Evolutionary conservation across 2,888 invertebrate genomes (phyloP).

Genomic region (Metalampra italica): DNA sequence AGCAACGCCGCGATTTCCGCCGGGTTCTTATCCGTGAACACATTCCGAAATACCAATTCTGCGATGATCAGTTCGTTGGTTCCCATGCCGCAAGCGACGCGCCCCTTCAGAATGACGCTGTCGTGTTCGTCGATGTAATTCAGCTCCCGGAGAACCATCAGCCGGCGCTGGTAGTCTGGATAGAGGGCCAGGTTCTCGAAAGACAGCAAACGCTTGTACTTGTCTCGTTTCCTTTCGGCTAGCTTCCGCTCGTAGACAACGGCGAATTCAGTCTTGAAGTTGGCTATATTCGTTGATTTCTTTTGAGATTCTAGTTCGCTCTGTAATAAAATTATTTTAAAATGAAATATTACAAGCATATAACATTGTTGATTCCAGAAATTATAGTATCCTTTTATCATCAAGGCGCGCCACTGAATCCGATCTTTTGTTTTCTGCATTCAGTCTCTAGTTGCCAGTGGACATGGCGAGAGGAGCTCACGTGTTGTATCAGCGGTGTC

Average conservation of each 20-base stretch:
- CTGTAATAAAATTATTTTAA: slow-evolving; percentile 33
- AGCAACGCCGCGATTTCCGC: slow-evolving; percentile 96
- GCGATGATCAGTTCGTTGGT: slow-evolving; percentile 94
- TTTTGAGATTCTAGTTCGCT: slow-evolving; percentile 66
- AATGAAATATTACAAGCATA: background rate
- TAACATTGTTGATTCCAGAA: too few species aligned
- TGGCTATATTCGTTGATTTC: slow-evolving; percentile 85
- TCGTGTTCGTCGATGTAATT: slow-evolving; percentile 80
- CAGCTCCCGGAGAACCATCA: slow-evolving; percentile 85
- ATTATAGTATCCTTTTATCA: too few species aligned
- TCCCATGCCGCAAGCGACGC: slow-evolving; percentile 71
- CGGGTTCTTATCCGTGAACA: slow-evolving; percentile 90
- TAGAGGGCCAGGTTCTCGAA: slow-evolving; percentile 91
- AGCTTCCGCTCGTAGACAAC: slow-evolving; percentile 86
- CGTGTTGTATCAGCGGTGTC: too few species aligned
- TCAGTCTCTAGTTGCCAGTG: too few species aligned
- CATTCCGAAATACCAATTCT: slow-evolving; percentile 94
- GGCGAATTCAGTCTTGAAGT: slow-evolving; percentile 88
- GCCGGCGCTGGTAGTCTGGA: slow-evolving; percentile 92
- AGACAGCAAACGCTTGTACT: slow-evolving; percentile 87
- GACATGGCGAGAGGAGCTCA: too few species aligned
- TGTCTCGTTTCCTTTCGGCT: slow-evolving; percentile 82
- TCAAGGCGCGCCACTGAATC: too few species aligned
- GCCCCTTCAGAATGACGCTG: slow-evolving; percentile 63
- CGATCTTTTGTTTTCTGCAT: too few species aligned